A percentile compares a stretch with the other conserved stretches of the same genome.
Conservation (phyloP, 2,797 vertebrate species). For the Fistularia tabacaria region DNA sequence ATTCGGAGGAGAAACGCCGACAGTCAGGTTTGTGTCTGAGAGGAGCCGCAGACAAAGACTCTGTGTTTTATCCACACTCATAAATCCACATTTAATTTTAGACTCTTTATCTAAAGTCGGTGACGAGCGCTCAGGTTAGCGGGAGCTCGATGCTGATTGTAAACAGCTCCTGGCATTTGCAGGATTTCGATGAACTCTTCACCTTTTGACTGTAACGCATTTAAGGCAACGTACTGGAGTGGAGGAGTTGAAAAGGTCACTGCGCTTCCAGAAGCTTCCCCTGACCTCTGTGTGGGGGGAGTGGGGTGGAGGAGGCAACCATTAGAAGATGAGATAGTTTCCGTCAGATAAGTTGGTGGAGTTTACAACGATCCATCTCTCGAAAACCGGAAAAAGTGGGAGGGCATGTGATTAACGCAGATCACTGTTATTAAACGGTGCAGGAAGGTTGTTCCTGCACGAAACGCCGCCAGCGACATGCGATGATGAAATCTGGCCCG, state of each 20-base stretch:
- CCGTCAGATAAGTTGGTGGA: conserved; percentile 88
- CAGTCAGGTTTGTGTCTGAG: not conserved
- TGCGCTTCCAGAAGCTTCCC: conserved; percentile 82
- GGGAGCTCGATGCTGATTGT: no score
- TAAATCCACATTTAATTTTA: no score
- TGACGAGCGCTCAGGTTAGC: no score
- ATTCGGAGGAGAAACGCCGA: conserved; percentile 37
- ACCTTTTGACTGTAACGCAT: not conserved
- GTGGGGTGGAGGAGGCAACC: conserved; percentile 54
- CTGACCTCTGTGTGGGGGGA: conserved; percentile 85
- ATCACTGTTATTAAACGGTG: conserved; percentile 88
- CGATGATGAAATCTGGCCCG: conserved; percentile 55
- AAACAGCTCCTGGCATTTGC: no score
- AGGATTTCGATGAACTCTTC: no score
- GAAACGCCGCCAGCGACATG: conserved; percentile 61
- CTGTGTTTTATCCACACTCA: no score
- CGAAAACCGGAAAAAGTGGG: conserved; percentile 61
- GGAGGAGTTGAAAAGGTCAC: conserved; percentile 82
- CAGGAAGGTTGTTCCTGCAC: conserved; percentile 69
- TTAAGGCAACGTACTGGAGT: conserved; percentile 8
- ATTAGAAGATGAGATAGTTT: conserved; percentile 81
- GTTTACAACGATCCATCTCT: conserved; percentile 84
- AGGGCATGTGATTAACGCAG: conserved; percentile 73
- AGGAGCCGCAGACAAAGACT: no score
- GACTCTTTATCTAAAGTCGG: no score